These are phyloP conservation scores for Nasonia oneida DNA, from an alignment of 2,888 invertebrate genomes.

Conservation along the genomic window DNA sequence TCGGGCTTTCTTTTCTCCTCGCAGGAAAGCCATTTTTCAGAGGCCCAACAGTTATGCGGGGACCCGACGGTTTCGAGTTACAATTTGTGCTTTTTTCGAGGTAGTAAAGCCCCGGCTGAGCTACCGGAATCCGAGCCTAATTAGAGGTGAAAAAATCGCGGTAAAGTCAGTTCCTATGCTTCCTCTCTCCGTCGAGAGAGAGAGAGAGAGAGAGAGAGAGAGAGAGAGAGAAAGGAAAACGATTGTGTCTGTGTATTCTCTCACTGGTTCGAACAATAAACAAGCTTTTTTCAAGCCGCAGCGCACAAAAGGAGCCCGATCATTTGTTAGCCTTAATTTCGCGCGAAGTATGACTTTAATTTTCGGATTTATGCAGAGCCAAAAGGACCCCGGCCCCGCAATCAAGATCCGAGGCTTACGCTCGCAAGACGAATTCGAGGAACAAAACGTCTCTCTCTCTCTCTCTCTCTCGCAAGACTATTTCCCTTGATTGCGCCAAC, in stretches of 20 bases:
- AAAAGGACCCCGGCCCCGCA: background rate
- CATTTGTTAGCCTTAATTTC: background rate
- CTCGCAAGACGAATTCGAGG: background rate
- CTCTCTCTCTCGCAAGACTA: background rate
- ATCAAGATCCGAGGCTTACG: background rate
- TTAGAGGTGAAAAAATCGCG: slow-evolving; percentile 21
- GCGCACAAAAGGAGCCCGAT: background rate
- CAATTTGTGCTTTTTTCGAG: slow-evolving; percentile 32
- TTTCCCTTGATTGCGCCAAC: slow-evolving; percentile 2
- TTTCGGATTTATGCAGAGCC: background rate
- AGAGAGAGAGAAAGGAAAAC: background rate
- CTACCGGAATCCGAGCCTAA: slow-evolving; percentile 43
- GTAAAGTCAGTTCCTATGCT: background rate
- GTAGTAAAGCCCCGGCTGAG: background rate
- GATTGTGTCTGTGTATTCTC: background rate
- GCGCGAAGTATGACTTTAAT: background rate
- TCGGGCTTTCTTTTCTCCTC: slow-evolving; percentile 31
- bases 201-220: background rate
- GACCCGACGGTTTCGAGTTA: slow-evolving; percentile 24
- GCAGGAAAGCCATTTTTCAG: slow-evolving; percentile 39
- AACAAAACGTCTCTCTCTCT: background rate
- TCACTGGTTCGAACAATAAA: background rate
- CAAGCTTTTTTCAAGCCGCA: background rate
- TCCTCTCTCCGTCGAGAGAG: background rate
- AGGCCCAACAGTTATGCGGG: slow-evolving; percentile 2